These are phyloP conservation scores for Monopterus albus DNA, from an alignment of 2,113 vertebrate genomes.

Conservation along the genomic window DNA sequence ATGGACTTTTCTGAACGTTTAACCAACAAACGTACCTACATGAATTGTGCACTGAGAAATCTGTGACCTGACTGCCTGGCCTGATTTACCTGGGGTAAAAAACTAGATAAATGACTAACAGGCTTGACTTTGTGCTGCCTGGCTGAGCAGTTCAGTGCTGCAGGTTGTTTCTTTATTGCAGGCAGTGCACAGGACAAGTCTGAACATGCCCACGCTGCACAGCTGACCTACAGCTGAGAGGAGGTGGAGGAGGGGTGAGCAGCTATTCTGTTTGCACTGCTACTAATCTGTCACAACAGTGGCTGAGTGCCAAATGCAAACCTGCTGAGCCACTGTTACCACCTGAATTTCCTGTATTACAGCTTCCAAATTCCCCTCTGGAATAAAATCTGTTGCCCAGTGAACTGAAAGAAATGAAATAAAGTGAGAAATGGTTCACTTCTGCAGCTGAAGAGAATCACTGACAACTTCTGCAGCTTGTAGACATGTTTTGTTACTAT, in stretches of 20 bases:
- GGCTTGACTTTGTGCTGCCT: conserved; percentile 1
- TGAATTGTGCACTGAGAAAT: background rate
- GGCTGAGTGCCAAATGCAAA: conserved; percentile 2
- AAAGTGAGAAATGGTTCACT: background rate
- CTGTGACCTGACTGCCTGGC: background rate
- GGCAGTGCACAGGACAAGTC: conserved; percentile 67
- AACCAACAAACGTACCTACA: background rate
- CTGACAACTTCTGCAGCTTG: background rate
- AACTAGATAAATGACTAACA: background rate
- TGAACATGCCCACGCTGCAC: conserved; percentile 75
- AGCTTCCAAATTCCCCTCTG: too few relatives aligned
- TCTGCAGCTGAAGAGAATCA: background rate
- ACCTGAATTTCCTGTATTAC: conserved; percentile 32
- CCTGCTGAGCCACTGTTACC: background rate
- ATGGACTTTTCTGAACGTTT: background rate
- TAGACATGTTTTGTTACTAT: background rate
- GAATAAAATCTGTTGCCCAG: too few relatives aligned
- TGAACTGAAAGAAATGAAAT: background rate
- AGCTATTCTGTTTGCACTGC: conserved; percentile 40
- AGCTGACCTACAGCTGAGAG: conserved; percentile 63
- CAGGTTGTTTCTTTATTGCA: conserved; percentile 41
- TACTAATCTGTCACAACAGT: conserved; percentile 27
- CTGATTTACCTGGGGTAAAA: background rate
- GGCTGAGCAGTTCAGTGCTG: background rate
- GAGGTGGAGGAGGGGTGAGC: background rate